Conservation (phyloP, 1,140 invertebrate genomes). For the Ctenoplectra terminalis region DNA sequence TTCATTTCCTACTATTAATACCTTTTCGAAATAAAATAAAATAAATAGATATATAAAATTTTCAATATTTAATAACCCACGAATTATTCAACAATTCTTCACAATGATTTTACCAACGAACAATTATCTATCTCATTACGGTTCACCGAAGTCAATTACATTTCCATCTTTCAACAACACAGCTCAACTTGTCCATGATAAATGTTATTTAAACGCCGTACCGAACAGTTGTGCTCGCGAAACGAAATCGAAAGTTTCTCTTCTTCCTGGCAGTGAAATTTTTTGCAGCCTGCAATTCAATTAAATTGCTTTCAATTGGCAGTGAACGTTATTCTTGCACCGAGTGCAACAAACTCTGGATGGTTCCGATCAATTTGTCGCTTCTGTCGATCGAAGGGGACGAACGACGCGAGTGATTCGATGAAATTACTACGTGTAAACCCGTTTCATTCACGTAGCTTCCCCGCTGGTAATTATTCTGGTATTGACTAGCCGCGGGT, state of each 20-base stretch:
- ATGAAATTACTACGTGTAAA: not conserved
- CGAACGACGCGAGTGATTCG: not conserved
- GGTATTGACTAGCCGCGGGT: conserved; percentile 51
- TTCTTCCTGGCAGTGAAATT: not conserved
- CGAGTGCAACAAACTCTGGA: not conserved
- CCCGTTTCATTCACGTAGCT: conserved; percentile 40
- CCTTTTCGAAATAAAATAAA: not conserved
- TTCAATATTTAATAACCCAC: not conserved
- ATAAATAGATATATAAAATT: too few species aligned
- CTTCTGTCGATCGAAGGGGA: not conserved
- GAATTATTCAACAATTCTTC: not conserved
- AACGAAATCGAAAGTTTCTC: conserved; percentile 16
- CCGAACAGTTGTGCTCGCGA: not conserved
- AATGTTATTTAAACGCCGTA: not conserved
- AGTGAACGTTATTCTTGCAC: not conserved
- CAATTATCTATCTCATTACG: not conserved
- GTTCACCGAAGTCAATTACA: not conserved
- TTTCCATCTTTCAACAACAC: not conserved
- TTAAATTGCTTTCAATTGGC: not conserved
- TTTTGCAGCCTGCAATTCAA: not conserved
- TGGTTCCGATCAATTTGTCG: not conserved
- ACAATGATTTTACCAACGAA: not conserved
- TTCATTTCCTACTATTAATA: too few species aligned
- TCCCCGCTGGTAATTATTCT: conserved; percentile 54
- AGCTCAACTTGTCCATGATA: not conserved